phyloP scores from a whole-genome alignment of 2,888 invertebrate genomes.

The Stenodera caucasica region DNA sequence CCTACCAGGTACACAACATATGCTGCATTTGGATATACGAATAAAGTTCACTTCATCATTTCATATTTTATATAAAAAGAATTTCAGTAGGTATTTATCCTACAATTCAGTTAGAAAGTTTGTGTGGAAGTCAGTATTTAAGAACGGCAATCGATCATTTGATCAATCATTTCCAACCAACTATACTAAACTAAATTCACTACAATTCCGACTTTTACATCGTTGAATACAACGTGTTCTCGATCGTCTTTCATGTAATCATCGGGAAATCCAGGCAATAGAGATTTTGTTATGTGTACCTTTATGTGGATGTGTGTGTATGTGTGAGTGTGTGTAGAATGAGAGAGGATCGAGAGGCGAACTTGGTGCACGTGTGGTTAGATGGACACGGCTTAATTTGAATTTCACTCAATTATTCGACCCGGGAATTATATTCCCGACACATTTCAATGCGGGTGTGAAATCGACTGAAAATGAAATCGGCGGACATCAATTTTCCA shows the following conservation, averaged over 20 bases:
- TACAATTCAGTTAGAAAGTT: too few species aligned
- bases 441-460: slow-evolving; percentile 52
- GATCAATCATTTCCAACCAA: too few species aligned
- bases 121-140: not conserved
- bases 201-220: not conserved
- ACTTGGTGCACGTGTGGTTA: slow-evolving; percentile 38
- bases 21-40: not conserved
- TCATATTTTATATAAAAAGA: too few species aligned
- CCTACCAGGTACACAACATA: not conserved
- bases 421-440: slow-evolving; percentile 51
- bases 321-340: not conserved
- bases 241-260: not conserved
- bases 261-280: not conserved
- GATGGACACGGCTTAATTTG: slow-evolving; percentile 46
- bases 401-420: slow-evolving; percentile 52
- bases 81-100: too few species aligned
- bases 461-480: slow-evolving; percentile 55
- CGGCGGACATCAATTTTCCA: slow-evolving; percentile 54
- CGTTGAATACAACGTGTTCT: not conserved
- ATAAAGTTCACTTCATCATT: too few species aligned
- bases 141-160: not conserved
- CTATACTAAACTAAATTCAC: too few species aligned
- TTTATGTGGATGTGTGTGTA: not conserved
- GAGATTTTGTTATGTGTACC: too few species aligned
- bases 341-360: slow-evolving; percentile 17